Evolutionary conservation across 2,113 vertebrate genomes (phyloP).

Genomic region (Puffinus mauretanicus): DNA sequence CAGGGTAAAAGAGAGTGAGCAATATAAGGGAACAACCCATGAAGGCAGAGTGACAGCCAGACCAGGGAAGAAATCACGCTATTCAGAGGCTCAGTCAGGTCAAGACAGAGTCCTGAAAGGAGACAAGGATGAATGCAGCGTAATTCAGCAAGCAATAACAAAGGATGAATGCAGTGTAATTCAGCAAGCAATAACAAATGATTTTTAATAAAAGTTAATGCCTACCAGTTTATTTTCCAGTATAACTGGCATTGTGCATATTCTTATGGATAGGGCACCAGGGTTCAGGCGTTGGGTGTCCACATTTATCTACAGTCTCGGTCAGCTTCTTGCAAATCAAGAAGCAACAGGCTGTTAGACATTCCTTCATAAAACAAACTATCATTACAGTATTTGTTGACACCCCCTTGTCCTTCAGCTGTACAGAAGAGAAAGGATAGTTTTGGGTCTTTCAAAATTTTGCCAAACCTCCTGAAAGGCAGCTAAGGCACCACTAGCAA

Average conservation of each 20-base stretch:
- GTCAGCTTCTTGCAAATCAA: background rate
- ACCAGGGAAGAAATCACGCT: background rate
- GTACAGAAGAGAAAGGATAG: background rate
- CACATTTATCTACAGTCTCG: background rate
- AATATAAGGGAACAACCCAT: background rate
- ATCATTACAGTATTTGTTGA: background rate
- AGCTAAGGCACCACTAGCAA: background rate
- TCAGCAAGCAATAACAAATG: background rate
- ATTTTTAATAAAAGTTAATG: background rate
- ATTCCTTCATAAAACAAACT: background rate
- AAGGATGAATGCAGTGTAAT: background rate
- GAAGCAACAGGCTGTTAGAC: background rate
- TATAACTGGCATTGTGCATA: background rate
- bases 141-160: background rate
- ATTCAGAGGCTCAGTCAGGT: background rate
- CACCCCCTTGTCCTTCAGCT: background rate
- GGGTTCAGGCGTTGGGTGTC: background rate
- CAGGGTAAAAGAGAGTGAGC: background rate
- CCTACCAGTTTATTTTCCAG: background rate
- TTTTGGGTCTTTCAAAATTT: background rate
- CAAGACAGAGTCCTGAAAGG: background rate
- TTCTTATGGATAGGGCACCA: accelerated
- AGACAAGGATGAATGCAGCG: background rate
- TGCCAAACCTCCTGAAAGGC: background rate
- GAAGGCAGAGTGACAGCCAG: background rate